Evolutionary conservation across 1,140 invertebrate species (phyloP).

Genomic region (Potamilus streckersoni): DNA sequence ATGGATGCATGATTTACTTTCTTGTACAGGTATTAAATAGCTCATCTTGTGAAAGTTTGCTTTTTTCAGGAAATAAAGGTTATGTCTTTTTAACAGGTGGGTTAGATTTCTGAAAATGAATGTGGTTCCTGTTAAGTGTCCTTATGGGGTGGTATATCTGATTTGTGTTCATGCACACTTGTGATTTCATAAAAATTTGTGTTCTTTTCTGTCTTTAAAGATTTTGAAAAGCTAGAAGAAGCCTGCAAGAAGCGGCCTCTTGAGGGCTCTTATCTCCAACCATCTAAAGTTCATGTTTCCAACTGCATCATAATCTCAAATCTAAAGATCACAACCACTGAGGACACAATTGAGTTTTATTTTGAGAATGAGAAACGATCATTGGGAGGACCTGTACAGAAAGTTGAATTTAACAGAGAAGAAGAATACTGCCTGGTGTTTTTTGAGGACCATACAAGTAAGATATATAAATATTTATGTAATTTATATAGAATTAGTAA

Average conservation of each 20-base stretch:
- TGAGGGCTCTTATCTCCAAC: slow-evolving; percentile 10
- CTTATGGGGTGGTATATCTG: no score
- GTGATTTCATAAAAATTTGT: no score
- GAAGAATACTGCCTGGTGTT: slow-evolving; percentile 24
- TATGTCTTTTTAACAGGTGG: no score
- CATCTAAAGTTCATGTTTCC: slow-evolving; percentile 11
- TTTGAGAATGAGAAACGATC: slow-evolving; percentile 24
- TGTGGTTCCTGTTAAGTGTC: no score
- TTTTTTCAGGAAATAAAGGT: no score
- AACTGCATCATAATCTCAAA: slow-evolving; percentile 24
- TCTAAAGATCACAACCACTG: slow-evolving; percentile 6
- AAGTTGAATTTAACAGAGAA: slow-evolving; percentile 14
- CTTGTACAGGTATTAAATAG: no score
- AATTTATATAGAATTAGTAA: background rate
- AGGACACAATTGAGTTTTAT: slow-evolving; percentile 25
- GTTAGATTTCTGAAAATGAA: no score
- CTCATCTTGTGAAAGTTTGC: no score
- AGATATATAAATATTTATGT: background rate
- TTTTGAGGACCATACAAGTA: slow-evolving; percentile 23
- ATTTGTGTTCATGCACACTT: no score
- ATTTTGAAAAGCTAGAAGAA: slow-evolving; percentile 11
- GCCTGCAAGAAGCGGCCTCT: slow-evolving; percentile 1
- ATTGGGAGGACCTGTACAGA: slow-evolving; percentile 20
- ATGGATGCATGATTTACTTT: no score
- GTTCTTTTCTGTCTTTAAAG: background rate